These are phyloP conservation scores for Eptesicus fuscus DNA, from an alignment of 2,113 vertebrate genomes.

Conservation along the genomic window DNA sequence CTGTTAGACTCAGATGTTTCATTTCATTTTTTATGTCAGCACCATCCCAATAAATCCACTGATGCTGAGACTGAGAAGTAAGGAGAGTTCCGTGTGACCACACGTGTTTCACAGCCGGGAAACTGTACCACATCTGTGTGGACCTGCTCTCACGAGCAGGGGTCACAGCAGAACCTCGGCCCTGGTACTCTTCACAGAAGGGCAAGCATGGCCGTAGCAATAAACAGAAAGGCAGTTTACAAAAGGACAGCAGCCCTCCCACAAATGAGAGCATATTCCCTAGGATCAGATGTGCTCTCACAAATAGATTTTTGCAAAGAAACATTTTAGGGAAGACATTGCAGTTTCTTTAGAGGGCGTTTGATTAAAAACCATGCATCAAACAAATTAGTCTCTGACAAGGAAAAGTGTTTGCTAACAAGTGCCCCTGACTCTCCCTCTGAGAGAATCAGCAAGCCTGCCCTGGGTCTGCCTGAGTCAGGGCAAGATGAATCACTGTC, in stretches of 20 bases:
- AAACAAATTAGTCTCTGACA: constrained; percentile 22
- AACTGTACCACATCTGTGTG: background rate
- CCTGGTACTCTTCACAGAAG: background rate
- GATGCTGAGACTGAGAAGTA: background rate
- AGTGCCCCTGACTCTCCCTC: background rate
- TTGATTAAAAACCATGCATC: background rate
- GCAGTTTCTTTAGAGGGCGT: background rate
- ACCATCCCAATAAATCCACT: constrained; percentile 19
- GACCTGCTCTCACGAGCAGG: background rate
- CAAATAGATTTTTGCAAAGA: background rate
- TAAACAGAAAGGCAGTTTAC: background rate
- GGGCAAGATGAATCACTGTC: constrained; percentile 6
- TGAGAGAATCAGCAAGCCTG: background rate
- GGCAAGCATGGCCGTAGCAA: background rate
- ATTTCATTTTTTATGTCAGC: constrained; percentile 61
- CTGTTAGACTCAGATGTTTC: constrained; percentile 68
- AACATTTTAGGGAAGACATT: background rate
- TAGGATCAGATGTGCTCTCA: background rate
- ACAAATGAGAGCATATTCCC: background rate
- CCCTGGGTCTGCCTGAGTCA: background rate
- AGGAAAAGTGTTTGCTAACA: constrained; percentile 12
- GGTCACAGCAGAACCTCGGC: background rate
- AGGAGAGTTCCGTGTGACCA: background rate
- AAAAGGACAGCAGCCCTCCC: background rate
- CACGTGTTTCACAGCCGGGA: background rate